Evolutionary conservation across 35 echinoderm and acorn worm genomes (phyloP), one percentile per base, ranked within the genome.

Genomic region (Ptychodera flava): DNA sequence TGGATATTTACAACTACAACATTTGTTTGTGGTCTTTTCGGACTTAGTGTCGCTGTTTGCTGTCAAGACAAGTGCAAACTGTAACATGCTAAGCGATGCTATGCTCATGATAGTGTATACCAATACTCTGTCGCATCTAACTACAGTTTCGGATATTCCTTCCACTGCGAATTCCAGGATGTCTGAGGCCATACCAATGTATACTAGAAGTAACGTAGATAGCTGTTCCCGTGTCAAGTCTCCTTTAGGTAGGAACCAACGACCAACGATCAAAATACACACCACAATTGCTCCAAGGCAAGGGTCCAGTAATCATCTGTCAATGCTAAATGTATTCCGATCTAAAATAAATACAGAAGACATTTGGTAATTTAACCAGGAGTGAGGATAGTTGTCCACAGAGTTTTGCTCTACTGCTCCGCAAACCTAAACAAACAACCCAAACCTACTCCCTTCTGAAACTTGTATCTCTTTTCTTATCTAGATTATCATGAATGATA

Each of bases 151-250:
- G 35, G 91, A 89, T 36, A 97, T 33, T 0, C 92, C 91, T 82
- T 97, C 95, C 14, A 88, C 85, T 0, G 95, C 93, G 85, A 97
- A 97, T 64, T 97, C 95, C 80, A 97, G 81, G 92, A 97, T 97
- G 87, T 97, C 95, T 0, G 95, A 91, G 16, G 95, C 95, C 92
- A 97, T 97, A 28, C 95, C 95, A 64, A 97, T 93, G 77, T 91
- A 97, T 0, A 97, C 95, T 84, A 97, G 85, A 76, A 97, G 36
- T 1, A 97, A 87, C 79, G 91, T 89, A 16, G 95, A 97, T 31
- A 97, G 80, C 31, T 97, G 91, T 37, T 97, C 92, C 45, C 92
- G 86, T 37, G 95, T 93, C 35, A 97, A 80, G 15, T 89, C 89
- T 0, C 95, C 95, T 31, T 89, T 82, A 0, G 95, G 95, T 53